Percentiles rank a stretch among this genome's conserved stretches.
Conservation (phyloP, 1,140 invertebrate genomes). For the Drosophila aff. region DNA sequence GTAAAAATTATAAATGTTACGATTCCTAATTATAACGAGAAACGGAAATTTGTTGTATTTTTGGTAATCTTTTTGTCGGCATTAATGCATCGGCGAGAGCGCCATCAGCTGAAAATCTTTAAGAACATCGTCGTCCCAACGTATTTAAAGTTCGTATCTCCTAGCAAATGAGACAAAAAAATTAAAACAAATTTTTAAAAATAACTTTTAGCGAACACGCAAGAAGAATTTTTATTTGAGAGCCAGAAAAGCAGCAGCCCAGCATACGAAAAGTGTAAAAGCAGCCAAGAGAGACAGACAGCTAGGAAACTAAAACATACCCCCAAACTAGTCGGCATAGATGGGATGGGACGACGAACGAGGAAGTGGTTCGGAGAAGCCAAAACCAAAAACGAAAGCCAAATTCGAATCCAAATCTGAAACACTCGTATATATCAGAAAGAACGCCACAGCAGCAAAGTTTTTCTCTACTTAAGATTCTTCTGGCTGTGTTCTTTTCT, state of each 20-base stretch:
- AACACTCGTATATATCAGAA: slow-evolving; percentile 22
- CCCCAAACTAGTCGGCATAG: slow-evolving; percentile 46
- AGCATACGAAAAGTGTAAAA: slow-evolving; percentile 58
- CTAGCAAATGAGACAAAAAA: slow-evolving; percentile 64
- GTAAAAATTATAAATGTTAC: too few relatives aligned
- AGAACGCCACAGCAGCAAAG: slow-evolving; percentile 18
- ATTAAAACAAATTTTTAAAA: slow-evolving; percentile 83
- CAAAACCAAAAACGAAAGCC: slow-evolving; percentile 12
- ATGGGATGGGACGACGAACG: slow-evolving; percentile 25
- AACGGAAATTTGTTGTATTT: slow-evolving; percentile 46
- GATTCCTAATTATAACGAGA: slow-evolving; percentile 11
- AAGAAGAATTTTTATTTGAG: slow-evolving; percentile 84
- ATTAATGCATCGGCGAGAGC: slow-evolving; percentile 29
- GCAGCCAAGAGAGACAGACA: slow-evolving; percentile 34
- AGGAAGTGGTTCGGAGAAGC: slow-evolving; percentile 29
- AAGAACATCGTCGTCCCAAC: slow-evolving; percentile 35
- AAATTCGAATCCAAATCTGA: slow-evolving; percentile 27
- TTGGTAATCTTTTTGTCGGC: slow-evolving; percentile 3
- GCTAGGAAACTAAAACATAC: slow-evolving; percentile 35
- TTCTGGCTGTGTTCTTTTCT: background rate
- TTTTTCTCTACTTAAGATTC: slow-evolving; percentile 20
- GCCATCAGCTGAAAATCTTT: slow-evolving; percentile 37
- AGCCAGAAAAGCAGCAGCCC: slow-evolving; percentile 30
- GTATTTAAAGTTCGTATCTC: slow-evolving; percentile 74
- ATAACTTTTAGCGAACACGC: slow-evolving; percentile 85